Percentiles rank a stretch among this genome's conserved stretches.
Evolutionary conservation across 2,888 invertebrate genomes (phyloP).

Genomic region (Thymelicus lineola): DNA sequence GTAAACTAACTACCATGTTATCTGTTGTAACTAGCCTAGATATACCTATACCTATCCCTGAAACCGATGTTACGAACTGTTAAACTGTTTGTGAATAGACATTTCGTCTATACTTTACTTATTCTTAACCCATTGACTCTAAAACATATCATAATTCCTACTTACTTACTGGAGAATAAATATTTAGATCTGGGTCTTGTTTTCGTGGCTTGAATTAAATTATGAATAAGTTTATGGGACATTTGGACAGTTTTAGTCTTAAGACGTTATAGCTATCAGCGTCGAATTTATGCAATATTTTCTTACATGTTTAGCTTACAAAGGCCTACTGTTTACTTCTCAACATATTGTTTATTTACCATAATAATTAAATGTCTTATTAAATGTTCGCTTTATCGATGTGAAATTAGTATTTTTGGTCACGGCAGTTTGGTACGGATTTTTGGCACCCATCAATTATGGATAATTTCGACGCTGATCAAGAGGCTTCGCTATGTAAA

Average conservation of each 20-base stretch:
- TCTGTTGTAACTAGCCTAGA: constrained; percentile 11
- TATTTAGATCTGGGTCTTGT: constrained; percentile 26
- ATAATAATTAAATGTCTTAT: no score
- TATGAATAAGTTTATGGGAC: constrained; percentile 32
- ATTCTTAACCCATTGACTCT: constrained; percentile 8
- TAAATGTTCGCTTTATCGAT: no score
- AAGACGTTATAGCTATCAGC: constrained; percentile 28
- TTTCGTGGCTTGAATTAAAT: constrained; percentile 32
- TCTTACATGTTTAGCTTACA: not conserved
- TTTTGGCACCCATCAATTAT: not conserved
- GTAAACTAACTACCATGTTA: not conserved
- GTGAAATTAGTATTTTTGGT: not conserved
- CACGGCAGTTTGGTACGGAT: not conserved
- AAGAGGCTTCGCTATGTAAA: constrained; percentile 33
- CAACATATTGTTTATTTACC: no score
- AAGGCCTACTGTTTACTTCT: not conserved
- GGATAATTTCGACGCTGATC: constrained; percentile 28
- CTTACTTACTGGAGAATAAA: constrained; percentile 15
- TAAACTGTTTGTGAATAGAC: not conserved
- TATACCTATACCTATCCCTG: not conserved
- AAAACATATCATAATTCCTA: constrained; percentile 23
- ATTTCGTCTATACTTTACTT: not conserved
- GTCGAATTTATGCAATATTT: constrained; percentile 21
- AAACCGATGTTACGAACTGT: not conserved
- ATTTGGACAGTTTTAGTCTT: constrained; percentile 36